Conservation (phyloP, 2,113 vertebrate genomes). For the Xyliphius kryptos region DNA sequence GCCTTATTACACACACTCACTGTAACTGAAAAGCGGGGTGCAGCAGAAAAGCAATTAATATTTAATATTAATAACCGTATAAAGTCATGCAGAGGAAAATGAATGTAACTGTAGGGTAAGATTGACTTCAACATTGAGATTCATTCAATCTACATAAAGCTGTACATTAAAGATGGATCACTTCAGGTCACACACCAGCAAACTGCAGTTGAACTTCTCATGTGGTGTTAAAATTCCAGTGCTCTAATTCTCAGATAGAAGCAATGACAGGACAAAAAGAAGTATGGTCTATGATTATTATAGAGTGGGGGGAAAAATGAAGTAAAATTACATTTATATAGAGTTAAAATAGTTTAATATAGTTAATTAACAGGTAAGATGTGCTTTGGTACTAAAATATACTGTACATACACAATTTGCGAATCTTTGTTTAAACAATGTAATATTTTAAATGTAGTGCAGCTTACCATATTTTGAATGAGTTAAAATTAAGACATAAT, state of each 20-base stretch:
- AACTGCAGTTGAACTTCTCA: neutral
- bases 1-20: slow-evolving; percentile 14
- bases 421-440: no score
- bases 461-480: no score
- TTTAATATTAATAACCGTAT: slow-evolving; percentile 24
- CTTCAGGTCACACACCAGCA: neutral
- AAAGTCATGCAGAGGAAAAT: slow-evolving; percentile 2
- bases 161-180: neutral
- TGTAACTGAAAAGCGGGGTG: slow-evolving; percentile 14
- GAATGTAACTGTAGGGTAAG: slow-evolving; percentile 8
- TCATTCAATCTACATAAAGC: neutral
- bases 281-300: no score
- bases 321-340: no score
- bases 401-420: no score
- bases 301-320: no score
- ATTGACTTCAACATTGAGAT: slow-evolving; percentile 3
- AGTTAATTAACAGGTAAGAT: no score
- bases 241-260: neutral
- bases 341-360: no score
- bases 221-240: neutral
- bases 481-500: no score
- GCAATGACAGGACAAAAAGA: no score
- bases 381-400: no score
- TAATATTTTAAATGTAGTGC: no score
- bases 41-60: slow-evolving; percentile 23